Evolutionary conservation across 2,888 invertebrate genomes (phyloP).

Genomic region (Campaea margaritaria): DNA sequence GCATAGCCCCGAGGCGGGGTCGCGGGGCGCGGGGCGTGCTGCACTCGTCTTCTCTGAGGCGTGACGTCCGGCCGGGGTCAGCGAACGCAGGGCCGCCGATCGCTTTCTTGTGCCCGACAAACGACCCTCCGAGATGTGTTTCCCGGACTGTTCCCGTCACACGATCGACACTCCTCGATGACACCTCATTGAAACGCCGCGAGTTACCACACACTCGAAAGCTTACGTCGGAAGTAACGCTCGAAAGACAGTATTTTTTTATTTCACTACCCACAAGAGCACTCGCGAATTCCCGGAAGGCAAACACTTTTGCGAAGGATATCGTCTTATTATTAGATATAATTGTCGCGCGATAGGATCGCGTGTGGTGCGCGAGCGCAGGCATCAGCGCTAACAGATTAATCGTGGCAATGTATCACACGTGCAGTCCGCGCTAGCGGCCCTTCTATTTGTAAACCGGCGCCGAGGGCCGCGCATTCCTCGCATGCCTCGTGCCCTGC

Average conservation of each 20-base stretch:
- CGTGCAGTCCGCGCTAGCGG: conserved; percentile 79
- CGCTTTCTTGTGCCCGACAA: conserved; percentile 76
- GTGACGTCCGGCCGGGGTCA: conserved; percentile 81
- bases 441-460: conserved; percentile 85
- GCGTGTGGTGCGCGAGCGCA: conserved; percentile 61
- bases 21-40: conserved; percentile 58
- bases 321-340: conserved; percentile 47
- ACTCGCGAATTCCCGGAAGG: conserved; percentile 40
- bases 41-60: conserved; percentile 79
- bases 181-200: conserved; percentile 8
- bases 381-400: conserved; percentile 76
- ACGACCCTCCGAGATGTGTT: conserved; percentile 76
- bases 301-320: conserved; percentile 36
- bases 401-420: conserved; percentile 80
- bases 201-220: too few relatives aligned
- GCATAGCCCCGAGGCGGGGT: conserved; percentile 45
- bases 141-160: conserved; percentile 57
- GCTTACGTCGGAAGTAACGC: background rate
- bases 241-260: background rate
- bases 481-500: conserved; percentile 75
- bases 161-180: conserved; percentile 24
- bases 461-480: conserved; percentile 83
- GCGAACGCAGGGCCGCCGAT: conserved; percentile 74
- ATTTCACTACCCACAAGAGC: conserved; percentile 33
- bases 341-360: conserved; percentile 57